These are phyloP conservation scores for Atrichornis clamosus DNA, from an alignment of 2,113 vertebrate genomes.

Conservation along the genomic window DNA sequence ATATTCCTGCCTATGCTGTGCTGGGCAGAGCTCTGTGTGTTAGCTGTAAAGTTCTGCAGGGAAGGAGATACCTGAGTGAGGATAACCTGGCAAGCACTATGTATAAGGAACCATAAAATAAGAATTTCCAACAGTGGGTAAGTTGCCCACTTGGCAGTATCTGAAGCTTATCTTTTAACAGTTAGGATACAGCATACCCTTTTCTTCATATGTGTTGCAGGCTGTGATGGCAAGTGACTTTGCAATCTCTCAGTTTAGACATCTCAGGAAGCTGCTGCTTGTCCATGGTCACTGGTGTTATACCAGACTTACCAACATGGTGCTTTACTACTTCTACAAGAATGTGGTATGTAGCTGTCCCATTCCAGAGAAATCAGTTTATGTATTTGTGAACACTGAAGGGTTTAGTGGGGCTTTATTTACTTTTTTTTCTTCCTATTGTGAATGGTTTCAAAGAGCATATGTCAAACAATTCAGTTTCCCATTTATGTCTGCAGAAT, in stretches of 20 bases:
- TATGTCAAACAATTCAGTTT: not conserved
- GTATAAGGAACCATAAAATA: not conserved
- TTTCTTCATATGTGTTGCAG: constrained; percentile 5
- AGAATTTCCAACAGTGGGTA: not conserved
- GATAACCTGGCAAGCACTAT: not conserved
- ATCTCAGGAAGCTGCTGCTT: constrained; percentile 78
- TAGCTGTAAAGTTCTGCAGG: not conserved
- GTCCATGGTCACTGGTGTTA: constrained; percentile 85
- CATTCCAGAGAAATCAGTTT: not conserved
- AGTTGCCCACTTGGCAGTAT: not conserved
- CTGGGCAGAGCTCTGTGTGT: not conserved
- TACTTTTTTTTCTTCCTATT: not conserved
- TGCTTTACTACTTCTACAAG: constrained; percentile 84
- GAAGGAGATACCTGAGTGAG: not conserved
- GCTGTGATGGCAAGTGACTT: constrained; percentile 87
- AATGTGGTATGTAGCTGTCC: constrained; percentile 76
- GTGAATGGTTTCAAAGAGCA: not conserved
- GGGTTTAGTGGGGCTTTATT: not conserved
- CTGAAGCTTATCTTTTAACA: not conserved
- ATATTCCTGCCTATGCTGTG: not conserved
- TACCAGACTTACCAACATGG: constrained; percentile 78
- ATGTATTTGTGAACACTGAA: not conserved
- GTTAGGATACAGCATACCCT: not conserved
- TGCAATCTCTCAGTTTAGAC: constrained; percentile 79
- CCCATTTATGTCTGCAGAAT: not conserved